Evolutionary conservation across 2,113 vertebrate genomes (phyloP), one percentile per base, ranked within the genome.

Genomic region (Grammomys surdaster): DNA sequence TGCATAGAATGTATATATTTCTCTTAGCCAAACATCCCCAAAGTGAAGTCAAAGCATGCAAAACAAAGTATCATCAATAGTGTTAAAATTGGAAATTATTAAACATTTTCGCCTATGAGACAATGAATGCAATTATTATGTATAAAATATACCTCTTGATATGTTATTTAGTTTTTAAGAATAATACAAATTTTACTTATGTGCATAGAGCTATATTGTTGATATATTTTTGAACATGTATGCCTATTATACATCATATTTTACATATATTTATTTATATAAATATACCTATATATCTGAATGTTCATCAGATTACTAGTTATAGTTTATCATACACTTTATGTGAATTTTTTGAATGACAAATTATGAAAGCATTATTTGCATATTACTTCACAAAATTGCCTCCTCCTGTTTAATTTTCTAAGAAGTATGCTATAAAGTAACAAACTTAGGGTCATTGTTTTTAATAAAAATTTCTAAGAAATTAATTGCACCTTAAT

Each of bases 381-480:
- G 97, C 73, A 85, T 94, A 31, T 97, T 97, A 96, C 77, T 87
- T 97, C 48, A 97, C 80, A 80, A 95, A 94, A 90, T 36, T 89
- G 73, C 1, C 1, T 48, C 51, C 20, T 51, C 0, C 75, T 81
- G 8, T 48, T 48, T 43, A 22, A 94, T 24, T 89, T 65, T 72
- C 76, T 60, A 0, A 2, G 36, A 90, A 95, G 90, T 82, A 31
- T 89, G 1, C 51, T 40, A 87, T 70, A 51, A 69, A 54, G 58
- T 65, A 67, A 33, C 22, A 67, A 40, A 33, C 24, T 96, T 31
- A n/a, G 43, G 14, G 0, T 28, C 81, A 94, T 43, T 48, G 88
- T 4, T 96, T 16, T 94, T 88, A 43, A 9, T 95, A 10, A 54
- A 91, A 95, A 82, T 78, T 72, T 88, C 54, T 94, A 51, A 11